These are phyloP conservation scores for Cardiocondyla obscurior DNA, from an alignment of 1,140 invertebrate genomes.

Conservation along the genomic window DNA sequence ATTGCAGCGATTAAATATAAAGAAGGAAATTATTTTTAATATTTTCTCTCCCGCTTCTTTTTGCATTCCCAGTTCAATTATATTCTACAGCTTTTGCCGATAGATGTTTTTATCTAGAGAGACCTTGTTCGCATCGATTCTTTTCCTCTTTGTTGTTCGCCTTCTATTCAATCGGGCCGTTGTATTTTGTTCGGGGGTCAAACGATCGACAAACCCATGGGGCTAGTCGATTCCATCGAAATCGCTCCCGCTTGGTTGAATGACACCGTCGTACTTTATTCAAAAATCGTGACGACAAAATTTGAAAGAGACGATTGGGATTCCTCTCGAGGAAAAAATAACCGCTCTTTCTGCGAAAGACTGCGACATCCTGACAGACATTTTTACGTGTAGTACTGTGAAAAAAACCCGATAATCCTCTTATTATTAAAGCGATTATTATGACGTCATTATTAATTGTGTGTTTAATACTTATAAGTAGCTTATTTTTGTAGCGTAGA, in stretches of 20 bases:
- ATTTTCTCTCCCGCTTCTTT: neutral
- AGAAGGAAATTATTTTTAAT: neutral
- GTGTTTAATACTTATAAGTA: neutral
- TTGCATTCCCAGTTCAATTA: neutral
- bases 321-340: constrained; percentile 18
- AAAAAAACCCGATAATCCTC: neutral
- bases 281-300: constrained; percentile 44
- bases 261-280: constrained; percentile 51
- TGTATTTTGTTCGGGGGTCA: constrained; percentile 5
- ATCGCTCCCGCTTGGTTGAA: constrained; percentile 1
- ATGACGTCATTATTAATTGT: neutral
- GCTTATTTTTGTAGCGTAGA: neutral
- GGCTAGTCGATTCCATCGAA: constrained; percentile 33
- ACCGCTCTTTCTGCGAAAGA: neutral
- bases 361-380: constrained; percentile 28
- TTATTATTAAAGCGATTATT: no score
- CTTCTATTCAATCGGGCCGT: constrained; percentile 39
- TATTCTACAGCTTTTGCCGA: neutral
- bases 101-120: neutral
- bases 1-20: neutral
- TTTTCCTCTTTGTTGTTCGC: constrained; percentile 13
- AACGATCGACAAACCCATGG: constrained; percentile 15
- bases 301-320: constrained; percentile 1
- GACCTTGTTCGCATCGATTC: constrained; percentile 12
- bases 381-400: neutral